Conservation (phyloP, 2,797 vertebrate genomes). For the Diceros bicornis region DNA sequence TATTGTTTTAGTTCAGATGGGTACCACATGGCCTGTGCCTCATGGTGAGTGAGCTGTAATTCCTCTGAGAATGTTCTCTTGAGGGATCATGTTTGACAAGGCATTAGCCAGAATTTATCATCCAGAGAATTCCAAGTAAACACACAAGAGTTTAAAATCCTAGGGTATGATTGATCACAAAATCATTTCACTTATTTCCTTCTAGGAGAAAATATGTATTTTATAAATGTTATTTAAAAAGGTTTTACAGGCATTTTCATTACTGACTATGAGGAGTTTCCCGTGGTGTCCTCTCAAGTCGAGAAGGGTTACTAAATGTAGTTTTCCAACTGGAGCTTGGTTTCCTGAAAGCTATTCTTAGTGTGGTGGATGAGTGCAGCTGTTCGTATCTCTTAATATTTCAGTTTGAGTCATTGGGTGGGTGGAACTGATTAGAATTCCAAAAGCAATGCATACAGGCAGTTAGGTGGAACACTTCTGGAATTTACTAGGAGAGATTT, state of each 20-base stretch:
- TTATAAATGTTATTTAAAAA: neutral
- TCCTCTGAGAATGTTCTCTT: neutral
- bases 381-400: slow-evolving; percentile 85
- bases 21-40: neutral
- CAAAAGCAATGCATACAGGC: slow-evolving; percentile 61
- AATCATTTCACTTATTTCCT: slow-evolving; percentile 14
- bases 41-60: neutral
- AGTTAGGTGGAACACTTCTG: slow-evolving; percentile 41
- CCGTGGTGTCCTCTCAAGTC: slow-evolving; percentile 43
- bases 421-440: slow-evolving; percentile 85
- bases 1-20: neutral
- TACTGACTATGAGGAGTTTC: slow-evolving; percentile 46
- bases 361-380: slow-evolving; percentile 81
- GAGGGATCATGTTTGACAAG: neutral
- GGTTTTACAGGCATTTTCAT: neutral
- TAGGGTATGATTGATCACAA: neutral
- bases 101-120: neutral
- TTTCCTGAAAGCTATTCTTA: slow-evolving; percentile 89
- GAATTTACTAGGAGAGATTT: slow-evolving; percentile 75
- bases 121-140: slow-evolving; percentile 13
- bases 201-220: neutral
- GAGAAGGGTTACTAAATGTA: slow-evolving; percentile 71
- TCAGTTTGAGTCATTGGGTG: slow-evolving; percentile 79
- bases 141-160: neutral
- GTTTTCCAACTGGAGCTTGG: slow-evolving; percentile 79